Evolutionary conservation across 2,888 invertebrate species (phyloP), one percentile per base, ranked within the genome.

Genomic region (Harmothoe impar): DNA sequence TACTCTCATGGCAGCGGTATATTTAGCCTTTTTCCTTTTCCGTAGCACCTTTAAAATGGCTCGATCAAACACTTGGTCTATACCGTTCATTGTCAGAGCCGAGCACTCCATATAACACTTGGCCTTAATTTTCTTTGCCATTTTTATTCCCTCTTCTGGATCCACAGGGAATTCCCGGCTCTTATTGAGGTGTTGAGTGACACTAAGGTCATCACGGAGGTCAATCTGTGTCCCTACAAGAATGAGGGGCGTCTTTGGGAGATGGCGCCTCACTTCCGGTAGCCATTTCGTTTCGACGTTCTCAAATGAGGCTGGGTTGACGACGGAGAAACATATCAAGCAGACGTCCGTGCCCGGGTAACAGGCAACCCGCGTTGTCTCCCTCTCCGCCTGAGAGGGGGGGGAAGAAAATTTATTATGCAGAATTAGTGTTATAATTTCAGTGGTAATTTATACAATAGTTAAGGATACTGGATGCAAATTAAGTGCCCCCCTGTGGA

Each of bases 271-370:
- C 31, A 94, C 93, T 92, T 94, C 94, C 33, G 94, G 93, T 23
- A 94, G 91, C 94, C 94, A 94, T 91, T 93, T 93, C 43, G 92
- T 91, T 91, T 93, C 92, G 20, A 94, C 93, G 91, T 94, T 94
- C 90, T 93, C 93, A 91, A 94, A 94, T 10, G 94, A 94, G 89
- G 94, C 94, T 17, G 92, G 92, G 62, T 93, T 93, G 35, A 92
- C 93, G 20, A 94, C 93, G 0, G 94, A 94, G 91, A 94, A 94
- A 91, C 94, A 94, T 54, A 94, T 93, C 77, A 94, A 91, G 91
- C 94, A 94, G 10, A 94, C 93, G 91, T 94, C 94, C 0, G 94
- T 94, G 92, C 94, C 93, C 91, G 92, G 94, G 91, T 94, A 94
- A 25, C 84, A 84, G 35, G 84, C 84, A 15, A 84, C 84, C 17